phyloP scores from a whole-genome alignment of 2,113 vertebrate species.

The Crotalus helleri region DNA sequence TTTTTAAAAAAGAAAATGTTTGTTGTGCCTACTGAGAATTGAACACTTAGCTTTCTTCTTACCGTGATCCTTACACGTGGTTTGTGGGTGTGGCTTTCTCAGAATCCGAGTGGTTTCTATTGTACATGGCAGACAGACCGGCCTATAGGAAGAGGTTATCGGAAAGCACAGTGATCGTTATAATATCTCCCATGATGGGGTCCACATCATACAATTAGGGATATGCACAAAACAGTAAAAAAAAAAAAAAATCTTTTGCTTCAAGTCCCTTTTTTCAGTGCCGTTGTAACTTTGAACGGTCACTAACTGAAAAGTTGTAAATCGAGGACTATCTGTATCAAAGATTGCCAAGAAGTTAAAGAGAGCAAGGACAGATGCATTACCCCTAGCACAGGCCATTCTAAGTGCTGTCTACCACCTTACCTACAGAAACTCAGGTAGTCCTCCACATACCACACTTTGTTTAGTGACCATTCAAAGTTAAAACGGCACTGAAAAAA shows the following conservation, averaged over 20 bases:
- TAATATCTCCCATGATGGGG: background rate
- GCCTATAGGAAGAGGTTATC: conserved; percentile 34
- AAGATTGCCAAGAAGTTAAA: background rate
- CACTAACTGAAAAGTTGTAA: too few species aligned
- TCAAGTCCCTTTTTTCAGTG: background rate
- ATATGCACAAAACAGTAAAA: background rate
- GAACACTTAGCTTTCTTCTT: background rate
- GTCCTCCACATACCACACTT: too few species aligned
- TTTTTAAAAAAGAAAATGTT: background rate
- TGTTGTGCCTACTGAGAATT: background rate
- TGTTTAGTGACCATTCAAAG: too few species aligned
- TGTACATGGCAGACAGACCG: conserved; percentile 69
- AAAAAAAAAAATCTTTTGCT: background rate
- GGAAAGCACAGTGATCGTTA: background rate
- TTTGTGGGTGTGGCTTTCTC: conserved; percentile 37
- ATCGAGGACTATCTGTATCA: too few species aligned
- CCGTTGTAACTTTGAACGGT: too few species aligned
- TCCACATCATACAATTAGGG: background rate
- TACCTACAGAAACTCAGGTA: too few species aligned
- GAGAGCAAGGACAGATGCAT: background rate
- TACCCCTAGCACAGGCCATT: background rate
- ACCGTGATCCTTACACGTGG: conserved; percentile 65
- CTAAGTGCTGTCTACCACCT: too few species aligned
- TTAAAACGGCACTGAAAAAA: too few species aligned
- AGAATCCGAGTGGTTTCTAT: conserved; percentile 61